Base-by-base conservation (phyloP, 2,113 vertebrate species). In the Menidia beryllina region DNA sequence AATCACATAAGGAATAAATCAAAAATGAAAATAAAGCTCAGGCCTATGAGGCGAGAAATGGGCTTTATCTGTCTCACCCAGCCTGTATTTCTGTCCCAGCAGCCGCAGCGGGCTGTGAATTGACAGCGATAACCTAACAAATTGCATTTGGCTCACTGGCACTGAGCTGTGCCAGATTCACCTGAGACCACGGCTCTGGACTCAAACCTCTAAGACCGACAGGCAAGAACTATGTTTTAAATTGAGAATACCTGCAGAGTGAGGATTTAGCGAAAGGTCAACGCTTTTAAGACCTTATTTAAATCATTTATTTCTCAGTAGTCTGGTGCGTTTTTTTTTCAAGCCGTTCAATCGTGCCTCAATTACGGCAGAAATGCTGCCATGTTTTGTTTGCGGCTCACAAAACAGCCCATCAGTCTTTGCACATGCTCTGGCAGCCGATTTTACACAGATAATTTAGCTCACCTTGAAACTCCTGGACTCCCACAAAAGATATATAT, bases 51-150 rank as follows among this genome's bases (percentile, higher is more conserved):
- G 65, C 82, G 49, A 69, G 62, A 79, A 70, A 76, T 64, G 71
- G 69, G 25, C 56, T 87, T 85, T 84, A 88, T 88, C 84, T 81
- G 69, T 67, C 67, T 56, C 6, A 19, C 48, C 73, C 87, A 83
- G 82, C 72, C 79, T 82, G 83, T 86, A 88, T 87, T 88, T 84
- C 74, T 73, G 82, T 74, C 36, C n/a, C 72, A 19, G 64, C 65
- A 60, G 80, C 69, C 13, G 45, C 84, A 70, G 75, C 72, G 23
- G 75, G 81, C 77, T 64, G 65, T 63, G 74, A 84, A 87, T 80
- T 74, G 83, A 88, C 85, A 82, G 77, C 50, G 84, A 89, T 91
- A 86, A 88, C 83, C 79, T 82, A 72, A 85, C 83, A 89, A 91
- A 87, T 89, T 75, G 87, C 77, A 85, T 87, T 84, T 88, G 84